phyloP scores from a whole-genome alignment of 2,113 vertebrate species.

The Peromyscus californicus region DNA sequence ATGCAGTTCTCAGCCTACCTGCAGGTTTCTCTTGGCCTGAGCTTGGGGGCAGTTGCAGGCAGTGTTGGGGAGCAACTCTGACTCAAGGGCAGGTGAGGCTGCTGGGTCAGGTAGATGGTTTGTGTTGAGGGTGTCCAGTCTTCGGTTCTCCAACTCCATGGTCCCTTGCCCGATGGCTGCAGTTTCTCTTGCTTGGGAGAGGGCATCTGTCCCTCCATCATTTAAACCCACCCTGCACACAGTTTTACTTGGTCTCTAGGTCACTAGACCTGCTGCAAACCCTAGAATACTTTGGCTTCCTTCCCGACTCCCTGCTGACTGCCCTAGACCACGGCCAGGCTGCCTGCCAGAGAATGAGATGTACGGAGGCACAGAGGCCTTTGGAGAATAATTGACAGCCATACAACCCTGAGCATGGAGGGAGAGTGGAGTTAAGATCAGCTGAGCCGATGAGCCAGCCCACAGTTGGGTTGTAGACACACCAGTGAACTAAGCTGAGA shows the following conservation, averaged over 20 bases:
- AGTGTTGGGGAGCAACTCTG: neutral
- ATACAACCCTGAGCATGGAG: neutral
- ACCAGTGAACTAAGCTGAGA: conserved; percentile 24
- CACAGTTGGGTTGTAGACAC: conserved; percentile 46
- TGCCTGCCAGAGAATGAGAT: neutral
- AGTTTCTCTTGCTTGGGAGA: neutral
- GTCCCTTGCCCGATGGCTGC: neutral
- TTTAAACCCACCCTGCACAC: neutral
- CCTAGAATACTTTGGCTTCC: conserved; percentile 5
- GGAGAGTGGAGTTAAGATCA: conserved; percentile 9
- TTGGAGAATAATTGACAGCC: conserved; percentile 17
- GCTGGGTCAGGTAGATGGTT: neutral
- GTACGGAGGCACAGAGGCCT: neutral
- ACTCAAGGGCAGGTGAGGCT: neutral
- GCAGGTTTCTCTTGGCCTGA: neutral
- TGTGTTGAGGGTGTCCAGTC: neutral
- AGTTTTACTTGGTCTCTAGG: neutral
- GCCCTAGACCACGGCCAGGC: neutral
- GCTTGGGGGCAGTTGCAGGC: neutral
- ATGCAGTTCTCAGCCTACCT: neutral
- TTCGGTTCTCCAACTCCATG: neutral
- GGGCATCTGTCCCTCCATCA: neutral
- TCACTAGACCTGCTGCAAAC: neutral
- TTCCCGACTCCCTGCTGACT: neutral
- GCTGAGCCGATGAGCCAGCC: conserved; percentile 38